phyloP scores from a whole-genome alignment of 2,113 vertebrate species.

The Arothron firmamentum region DNA sequence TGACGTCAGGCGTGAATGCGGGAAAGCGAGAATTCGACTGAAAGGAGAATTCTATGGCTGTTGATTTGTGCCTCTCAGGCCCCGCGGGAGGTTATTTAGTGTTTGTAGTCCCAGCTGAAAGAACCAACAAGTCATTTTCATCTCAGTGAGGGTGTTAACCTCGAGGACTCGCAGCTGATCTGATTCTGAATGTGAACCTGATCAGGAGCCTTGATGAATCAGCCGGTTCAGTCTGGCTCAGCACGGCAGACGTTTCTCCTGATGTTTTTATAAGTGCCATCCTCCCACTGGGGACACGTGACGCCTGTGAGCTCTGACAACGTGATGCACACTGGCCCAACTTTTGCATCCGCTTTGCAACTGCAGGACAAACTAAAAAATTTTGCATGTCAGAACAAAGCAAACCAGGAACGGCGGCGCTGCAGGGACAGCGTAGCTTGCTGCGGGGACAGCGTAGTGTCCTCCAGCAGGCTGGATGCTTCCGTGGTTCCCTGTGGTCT shows the following conservation, averaged over 20 bases:
- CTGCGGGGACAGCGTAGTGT: too few species aligned
- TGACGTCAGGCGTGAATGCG: constrained; percentile 57
- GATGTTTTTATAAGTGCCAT: too few species aligned
- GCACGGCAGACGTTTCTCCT: too few species aligned
- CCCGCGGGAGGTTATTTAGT: constrained; percentile 45
- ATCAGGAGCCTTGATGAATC: constrained; percentile 36
- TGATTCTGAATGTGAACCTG: constrained; percentile 15
- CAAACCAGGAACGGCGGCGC: too few species aligned
- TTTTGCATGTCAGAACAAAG: background rate
- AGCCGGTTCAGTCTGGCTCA: background rate
- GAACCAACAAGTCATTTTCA: too few species aligned
- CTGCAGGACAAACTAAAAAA: background rate
- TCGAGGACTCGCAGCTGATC: constrained; percentile 50
- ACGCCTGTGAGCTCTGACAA: too few species aligned
- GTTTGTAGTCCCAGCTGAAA: constrained; percentile 29
- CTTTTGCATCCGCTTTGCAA: constrained; percentile 4
- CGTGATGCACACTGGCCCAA: background rate
- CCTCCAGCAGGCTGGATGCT: background rate
- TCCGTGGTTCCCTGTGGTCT: constrained; percentile 31
- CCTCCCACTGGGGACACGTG: too few species aligned
- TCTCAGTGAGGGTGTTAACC: too few species aligned
- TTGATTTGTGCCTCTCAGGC: constrained; percentile 56
- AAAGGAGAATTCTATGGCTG: constrained; percentile 57
- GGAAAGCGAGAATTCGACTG: constrained; percentile 46
- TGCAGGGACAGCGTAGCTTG: too few species aligned